A percentile compares a stretch with the other conserved stretches of the same genome.
These are phyloP conservation scores for Apocrypta bakeri DNA, from an alignment of 1,140 invertebrate genomes.

Conservation along the genomic window DNA sequence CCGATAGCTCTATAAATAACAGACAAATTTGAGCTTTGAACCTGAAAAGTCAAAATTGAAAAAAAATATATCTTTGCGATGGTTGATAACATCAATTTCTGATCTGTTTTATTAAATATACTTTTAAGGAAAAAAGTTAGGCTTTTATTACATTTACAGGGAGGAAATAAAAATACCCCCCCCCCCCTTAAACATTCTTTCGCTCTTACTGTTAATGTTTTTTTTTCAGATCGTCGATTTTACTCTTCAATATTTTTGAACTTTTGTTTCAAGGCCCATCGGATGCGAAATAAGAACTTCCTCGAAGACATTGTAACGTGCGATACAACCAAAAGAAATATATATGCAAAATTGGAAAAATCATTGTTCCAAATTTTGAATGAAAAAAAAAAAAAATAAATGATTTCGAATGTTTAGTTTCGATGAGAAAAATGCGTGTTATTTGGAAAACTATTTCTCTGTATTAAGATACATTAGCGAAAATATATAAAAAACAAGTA, in stretches of 20 bases:
- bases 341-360: too few relatives aligned
- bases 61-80: too few relatives aligned
- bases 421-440: not conserved
- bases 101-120: too few relatives aligned
- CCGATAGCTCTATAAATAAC: too few relatives aligned
- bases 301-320: not conserved
- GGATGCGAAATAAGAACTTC: not conserved
- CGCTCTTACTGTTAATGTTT: not conserved
- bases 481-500: not conserved
- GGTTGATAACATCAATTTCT: too few relatives aligned
- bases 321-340: not conserved
- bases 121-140: too few relatives aligned
- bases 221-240: not conserved
- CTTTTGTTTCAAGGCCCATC: not conserved
- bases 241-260: too few relatives aligned
- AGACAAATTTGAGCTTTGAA: too few relatives aligned
- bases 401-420: not conserved
- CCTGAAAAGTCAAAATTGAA: too few relatives aligned
- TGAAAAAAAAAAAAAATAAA: not conserved
- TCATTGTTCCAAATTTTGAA: not conserved
- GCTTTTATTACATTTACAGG: too few relatives aligned
- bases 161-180: too few relatives aligned
- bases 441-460: conserved; percentile 22
- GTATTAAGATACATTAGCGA: conserved; percentile 2
- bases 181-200: conserved; percentile 26